Base-by-base conservation (phyloP, 2,888 invertebrate species). In the Calameuta filiformis region DNA sequence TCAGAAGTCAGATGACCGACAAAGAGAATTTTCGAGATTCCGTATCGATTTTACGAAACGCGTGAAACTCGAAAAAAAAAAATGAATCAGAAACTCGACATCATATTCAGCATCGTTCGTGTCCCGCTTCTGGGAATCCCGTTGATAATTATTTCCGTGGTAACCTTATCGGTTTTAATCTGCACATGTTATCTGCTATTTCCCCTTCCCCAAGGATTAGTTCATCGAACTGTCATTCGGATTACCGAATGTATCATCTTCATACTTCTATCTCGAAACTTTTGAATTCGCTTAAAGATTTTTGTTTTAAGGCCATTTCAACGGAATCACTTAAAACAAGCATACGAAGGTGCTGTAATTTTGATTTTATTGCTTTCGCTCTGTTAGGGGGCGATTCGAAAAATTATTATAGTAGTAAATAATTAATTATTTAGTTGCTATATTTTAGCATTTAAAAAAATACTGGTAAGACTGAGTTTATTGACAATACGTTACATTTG, bases 1-100 rank as follows among this genome's bases (percentile, higher is more conserved):
- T 23, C 56, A 9, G 23, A 77, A 77, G 77, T 80, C 83, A 81
- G 76, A 79, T 81, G 83, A 84, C 82, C 84, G 81, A 84, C 83
- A 81, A 77, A 35, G 73, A 78, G n/a, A 12, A 35, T 76, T 56
- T 30, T 11, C 75, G 15, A 76, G 35, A 76, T 75, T 79, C 37
- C 68, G 73, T 56, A 56, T 23, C 56, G 56, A 56, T 56, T 9
- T 56, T 23, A 56, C 9, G 23, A 6, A 0, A 9, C 1, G 6
- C 6, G 23, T 23, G 23, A 40, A 40, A 15, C 0, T 15, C 15
- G 40, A 12, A 37, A 12, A 37, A 37, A 40, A 15, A 15, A 40
- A 40, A 15, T 0, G 6, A 40, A 40, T 1, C 15, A 12, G 40
- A 40, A 40, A 6, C 6, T 40, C 2, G 15, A 40, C 4, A 15